These are phyloP conservation scores for Habropoda laboriosa DNA, from an alignment of 1,140 invertebrate genomes.

Conservation along the genomic window DNA sequence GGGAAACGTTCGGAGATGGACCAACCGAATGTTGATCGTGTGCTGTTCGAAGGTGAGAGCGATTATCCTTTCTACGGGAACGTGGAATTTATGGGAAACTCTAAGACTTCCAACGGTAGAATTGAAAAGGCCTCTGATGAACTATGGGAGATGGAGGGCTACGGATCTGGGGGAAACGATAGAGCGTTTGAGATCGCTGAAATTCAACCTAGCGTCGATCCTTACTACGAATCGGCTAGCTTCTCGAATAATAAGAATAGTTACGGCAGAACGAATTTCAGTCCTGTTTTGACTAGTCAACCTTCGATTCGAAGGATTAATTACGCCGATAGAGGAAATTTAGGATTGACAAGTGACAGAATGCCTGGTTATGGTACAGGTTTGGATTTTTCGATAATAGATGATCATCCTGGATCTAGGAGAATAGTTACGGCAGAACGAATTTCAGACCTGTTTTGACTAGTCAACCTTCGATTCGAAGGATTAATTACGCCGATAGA, in stretches of 20 bases:
- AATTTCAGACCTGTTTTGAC: not conserved
- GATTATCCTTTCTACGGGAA: slow-evolving; percentile 30
- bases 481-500: not conserved
- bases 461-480: not conserved
- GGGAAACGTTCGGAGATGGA: not conserved
- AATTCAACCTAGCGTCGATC: too few relatives aligned
- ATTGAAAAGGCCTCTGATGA: slow-evolving; percentile 34
- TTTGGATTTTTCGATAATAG: not conserved
- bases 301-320: not conserved
- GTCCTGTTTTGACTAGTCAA: not conserved
- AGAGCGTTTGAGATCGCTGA: not conserved
- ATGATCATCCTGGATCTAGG: not conserved
- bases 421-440: too few relatives aligned
- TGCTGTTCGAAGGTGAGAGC: not conserved
- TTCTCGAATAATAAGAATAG: not conserved
- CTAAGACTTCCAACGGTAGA: not conserved
- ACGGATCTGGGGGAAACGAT: not conserved
- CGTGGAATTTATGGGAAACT: slow-evolving; percentile 51
- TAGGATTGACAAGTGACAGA: too few relatives aligned
- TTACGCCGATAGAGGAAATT: too few relatives aligned
- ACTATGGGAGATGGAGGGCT: slow-evolving; percentile 55
- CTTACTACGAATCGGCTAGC: not conserved
- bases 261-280: not conserved
- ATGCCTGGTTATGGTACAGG: not conserved
- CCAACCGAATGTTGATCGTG: not conserved